Base-by-base conservation (phyloP, 2,888 invertebrate species). In the Pomacea canaliculata region DNA sequence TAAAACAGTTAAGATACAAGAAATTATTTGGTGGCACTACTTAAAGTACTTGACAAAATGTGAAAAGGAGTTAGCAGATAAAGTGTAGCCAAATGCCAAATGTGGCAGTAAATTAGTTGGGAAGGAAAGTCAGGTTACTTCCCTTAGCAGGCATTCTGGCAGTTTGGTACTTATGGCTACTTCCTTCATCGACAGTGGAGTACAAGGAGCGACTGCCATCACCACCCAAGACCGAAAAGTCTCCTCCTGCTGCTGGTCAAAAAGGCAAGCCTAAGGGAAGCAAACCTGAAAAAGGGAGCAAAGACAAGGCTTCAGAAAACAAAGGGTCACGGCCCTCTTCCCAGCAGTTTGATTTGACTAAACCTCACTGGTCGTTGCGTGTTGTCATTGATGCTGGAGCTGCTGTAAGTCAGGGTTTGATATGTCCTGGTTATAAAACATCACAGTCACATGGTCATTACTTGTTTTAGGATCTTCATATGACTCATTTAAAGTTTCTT, bases 351-450 rank as follows among this genome's bases (percentile, higher is more conserved):
- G 91, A 91, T 81, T 77, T 82, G 71, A 85, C 83, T 46, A 91
- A 89, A 78, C 88, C 91, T 9, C 86, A 90, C 83, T 91, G 90
- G 90, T 86, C 85, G 12, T 78, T 91, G 49, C 81, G 89, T 56
- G 80, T 91, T 51, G 88, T 91, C 79, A 89, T 89, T 77, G 91
- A 91, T 83, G 87, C 86, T 8, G 83, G 78, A 66, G 78, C 82
- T 66, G 85, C 86, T 18, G 90, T 90, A 80, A 85, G 89, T 85
- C 16, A 19, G 13, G 23, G 23, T 37, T 37, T 37, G 37, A 37
- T 37, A 5, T 37, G 3, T 5, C 37, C 37, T 37, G 37, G 5
- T 5, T 37, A 37, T 37, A 3, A 70, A 65, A 13, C 19, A 16
- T 3, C 37, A 3, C 37, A 27, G 37, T 67, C 37, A 27, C 27